phyloP scores from a whole-genome alignment of 2,113 vertebrate genomes.

The Hydrochoerus hydrochaeris region DNA sequence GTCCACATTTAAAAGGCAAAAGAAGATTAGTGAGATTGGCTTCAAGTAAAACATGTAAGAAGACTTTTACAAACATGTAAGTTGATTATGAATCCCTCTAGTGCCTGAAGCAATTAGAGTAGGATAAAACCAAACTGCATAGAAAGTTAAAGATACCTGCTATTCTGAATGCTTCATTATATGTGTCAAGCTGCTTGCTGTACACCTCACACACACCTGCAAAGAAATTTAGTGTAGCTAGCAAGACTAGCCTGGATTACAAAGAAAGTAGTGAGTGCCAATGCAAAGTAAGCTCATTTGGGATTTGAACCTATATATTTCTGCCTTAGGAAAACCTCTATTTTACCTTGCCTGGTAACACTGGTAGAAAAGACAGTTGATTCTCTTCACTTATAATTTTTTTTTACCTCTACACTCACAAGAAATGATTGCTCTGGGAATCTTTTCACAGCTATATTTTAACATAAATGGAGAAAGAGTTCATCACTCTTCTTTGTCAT shows the following conservation, averaged over 20 bases:
- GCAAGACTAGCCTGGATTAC: background rate
- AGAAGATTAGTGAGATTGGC: background rate
- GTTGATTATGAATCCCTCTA: background rate
- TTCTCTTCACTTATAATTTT: background rate
- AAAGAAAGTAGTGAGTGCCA: background rate
- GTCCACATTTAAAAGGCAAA: conserved; percentile 46
- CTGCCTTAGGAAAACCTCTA: background rate
- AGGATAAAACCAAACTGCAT: background rate
- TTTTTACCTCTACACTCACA: background rate
- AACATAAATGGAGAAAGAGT: background rate
- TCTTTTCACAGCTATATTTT: background rate
- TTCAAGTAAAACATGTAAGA: conserved; percentile 46
- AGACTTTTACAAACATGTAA: background rate
- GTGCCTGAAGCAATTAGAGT: background rate
- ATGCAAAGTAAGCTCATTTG: background rate
- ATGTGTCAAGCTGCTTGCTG: background rate
- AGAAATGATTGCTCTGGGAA: background rate
- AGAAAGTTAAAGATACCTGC: background rate
- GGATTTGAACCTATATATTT: background rate
- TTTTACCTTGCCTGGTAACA: background rate
- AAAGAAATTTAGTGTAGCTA: background rate
- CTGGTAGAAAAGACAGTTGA: background rate
- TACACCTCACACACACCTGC: background rate
- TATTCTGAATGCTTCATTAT: background rate
- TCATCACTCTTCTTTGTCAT: background rate